Conservation (phyloP, 2,888 invertebrate genomes). For the Chrysotoxum bicinctum region DNA sequence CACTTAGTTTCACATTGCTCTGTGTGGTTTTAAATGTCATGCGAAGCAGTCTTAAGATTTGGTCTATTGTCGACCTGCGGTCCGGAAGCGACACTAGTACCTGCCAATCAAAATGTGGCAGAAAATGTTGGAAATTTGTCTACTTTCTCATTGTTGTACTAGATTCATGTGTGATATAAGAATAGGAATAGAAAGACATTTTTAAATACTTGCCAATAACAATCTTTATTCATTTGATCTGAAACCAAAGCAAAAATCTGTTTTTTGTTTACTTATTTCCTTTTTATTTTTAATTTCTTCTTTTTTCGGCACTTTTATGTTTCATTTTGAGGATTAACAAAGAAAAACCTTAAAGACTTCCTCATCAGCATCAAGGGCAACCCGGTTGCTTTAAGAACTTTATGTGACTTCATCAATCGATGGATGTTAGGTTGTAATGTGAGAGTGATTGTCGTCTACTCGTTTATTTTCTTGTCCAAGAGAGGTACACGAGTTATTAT, state of each 20-base stretch:
- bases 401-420: slow-evolving; percentile 47
- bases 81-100: too few species aligned
- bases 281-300: slow-evolving; percentile 10
- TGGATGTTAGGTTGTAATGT: slow-evolving; percentile 33
- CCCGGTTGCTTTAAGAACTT: slow-evolving; percentile 43
- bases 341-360: slow-evolving; percentile 53
- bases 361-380: slow-evolving; percentile 44
- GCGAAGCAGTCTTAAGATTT: too few species aligned
- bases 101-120: too few species aligned
- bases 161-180: too few species aligned
- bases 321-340: slow-evolving; percentile 29
- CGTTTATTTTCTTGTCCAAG: slow-evolving; percentile 45
- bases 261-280: background rate
- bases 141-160: too few species aligned
- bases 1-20: too few species aligned
- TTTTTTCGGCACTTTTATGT: slow-evolving; percentile 1
- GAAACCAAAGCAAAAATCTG: background rate
- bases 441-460: slow-evolving; percentile 41
- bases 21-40: too few species aligned
- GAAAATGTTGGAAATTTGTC: too few species aligned
- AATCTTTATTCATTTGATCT: too few species aligned
- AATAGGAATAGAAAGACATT: too few species aligned
- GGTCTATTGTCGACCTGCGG: too few species aligned
- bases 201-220: too few species aligned
- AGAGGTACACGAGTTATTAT: slow-evolving; percentile 46